Evolutionary conservation across 1,140 invertebrate species (phyloP).

Genomic region (Diuraphis noxia): DNA sequence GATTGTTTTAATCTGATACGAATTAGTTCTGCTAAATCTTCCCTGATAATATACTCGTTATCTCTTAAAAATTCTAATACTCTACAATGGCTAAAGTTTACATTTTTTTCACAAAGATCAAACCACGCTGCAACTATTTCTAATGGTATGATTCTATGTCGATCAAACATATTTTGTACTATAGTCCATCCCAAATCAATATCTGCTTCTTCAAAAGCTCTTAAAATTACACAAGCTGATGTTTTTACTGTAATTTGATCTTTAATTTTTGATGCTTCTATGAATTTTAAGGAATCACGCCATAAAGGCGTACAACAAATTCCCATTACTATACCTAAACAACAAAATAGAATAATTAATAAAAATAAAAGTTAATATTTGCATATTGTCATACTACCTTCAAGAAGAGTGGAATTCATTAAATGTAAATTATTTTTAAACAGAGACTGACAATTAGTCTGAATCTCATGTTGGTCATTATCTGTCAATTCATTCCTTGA

Average conservation of each 20-base stretch:
- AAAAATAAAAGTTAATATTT: not conserved
- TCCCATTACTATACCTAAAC: conserved; percentile 29
- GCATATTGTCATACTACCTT: conserved; percentile 3
- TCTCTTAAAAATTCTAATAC: conserved; percentile 61
- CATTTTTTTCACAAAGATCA: conserved; percentile 50
- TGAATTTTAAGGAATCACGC: conserved; percentile 16
- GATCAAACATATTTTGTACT: conserved; percentile 61
- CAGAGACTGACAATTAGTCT: not conserved
- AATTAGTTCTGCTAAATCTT: conserved; percentile 59
- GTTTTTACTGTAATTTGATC: conserved; percentile 5
- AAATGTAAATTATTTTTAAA: conserved; percentile 23
- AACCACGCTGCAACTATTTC: conserved; percentile 52
- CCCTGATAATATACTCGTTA: conserved; percentile 62
- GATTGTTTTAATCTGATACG: conserved; percentile 57
- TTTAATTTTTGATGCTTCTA: conserved; percentile 10
- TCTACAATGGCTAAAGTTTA: conserved; percentile 54
- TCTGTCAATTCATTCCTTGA: conserved; percentile 1
- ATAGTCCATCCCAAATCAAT: conserved; percentile 64
- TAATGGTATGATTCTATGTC: not conserved
- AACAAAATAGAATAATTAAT: not conserved
- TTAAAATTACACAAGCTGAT: conserved; percentile 60
- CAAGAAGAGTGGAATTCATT: conserved; percentile 7
- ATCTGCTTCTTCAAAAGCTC: conserved; percentile 65
- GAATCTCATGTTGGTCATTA: conserved; percentile 11
- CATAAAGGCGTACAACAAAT: conserved; percentile 37